These are phyloP conservation scores for Percopsis omiscomaycus DNA, from an alignment of 2,797 vertebrate genomes.

Conservation along the genomic window DNA sequence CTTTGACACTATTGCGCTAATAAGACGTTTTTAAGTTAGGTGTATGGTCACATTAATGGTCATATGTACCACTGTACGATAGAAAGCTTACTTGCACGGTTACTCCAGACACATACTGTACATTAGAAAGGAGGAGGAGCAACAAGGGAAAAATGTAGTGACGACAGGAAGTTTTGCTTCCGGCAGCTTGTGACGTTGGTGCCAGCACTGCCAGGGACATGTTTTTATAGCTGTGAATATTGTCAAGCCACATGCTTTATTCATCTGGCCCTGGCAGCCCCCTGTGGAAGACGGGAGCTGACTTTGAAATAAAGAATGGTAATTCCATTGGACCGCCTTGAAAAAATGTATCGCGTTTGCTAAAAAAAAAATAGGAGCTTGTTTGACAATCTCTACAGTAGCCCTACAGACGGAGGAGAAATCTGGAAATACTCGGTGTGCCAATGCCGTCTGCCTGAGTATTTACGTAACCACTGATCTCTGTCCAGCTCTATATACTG, in stretches of 20 bases:
- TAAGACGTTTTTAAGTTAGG: no score
- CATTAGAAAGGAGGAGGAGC: background rate
- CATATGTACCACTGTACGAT: no score
- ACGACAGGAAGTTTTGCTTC: slow-evolving; percentile 17
- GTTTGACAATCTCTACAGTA: slow-evolving; percentile 46
- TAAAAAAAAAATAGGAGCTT: slow-evolving; percentile 52
- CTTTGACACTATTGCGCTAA: no score
- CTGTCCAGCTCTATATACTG: slow-evolving; percentile 29
- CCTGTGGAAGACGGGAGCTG: slow-evolving; percentile 20
- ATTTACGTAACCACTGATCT: slow-evolving; percentile 47
- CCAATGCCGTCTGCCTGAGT: slow-evolving; percentile 47
- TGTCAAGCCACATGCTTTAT: slow-evolving; percentile 31
- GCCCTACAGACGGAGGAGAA: slow-evolving; percentile 15
- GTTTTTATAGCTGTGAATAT: slow-evolving; percentile 36
- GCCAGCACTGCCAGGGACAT: slow-evolving; percentile 20
- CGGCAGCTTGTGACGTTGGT: slow-evolving; percentile 4
- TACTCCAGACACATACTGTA: no score
- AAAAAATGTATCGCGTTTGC: slow-evolving; percentile 54
- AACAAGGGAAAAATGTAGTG: background rate
- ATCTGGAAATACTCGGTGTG: slow-evolving; percentile 27
- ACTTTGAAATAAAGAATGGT: slow-evolving; percentile 26
- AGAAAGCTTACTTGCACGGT: no score
- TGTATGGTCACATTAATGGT: no score
- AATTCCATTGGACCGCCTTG: slow-evolving; percentile 45
- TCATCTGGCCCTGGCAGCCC: slow-evolving; percentile 10